Percentiles rank a stretch among this genome's conserved stretches.
These are phyloP conservation scores for Chaenogobius annularis DNA, from an alignment of 2,113 vertebrate genomes.

Conservation along the genomic window DNA sequence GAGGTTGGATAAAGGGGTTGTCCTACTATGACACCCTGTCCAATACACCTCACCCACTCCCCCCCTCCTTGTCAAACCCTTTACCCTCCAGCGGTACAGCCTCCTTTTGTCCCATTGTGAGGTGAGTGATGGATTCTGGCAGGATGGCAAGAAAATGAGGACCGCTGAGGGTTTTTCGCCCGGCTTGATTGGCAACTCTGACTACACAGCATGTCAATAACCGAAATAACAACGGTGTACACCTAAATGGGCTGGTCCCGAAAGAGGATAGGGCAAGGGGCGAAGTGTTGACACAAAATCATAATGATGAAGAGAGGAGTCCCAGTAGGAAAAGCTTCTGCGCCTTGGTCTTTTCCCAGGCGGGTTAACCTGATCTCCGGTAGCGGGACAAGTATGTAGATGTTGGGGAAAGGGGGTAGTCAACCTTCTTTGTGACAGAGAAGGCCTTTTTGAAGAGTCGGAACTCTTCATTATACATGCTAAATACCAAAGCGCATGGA, in stretches of 20 bases:
- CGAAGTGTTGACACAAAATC: constrained; percentile 56
- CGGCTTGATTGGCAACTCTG: constrained; percentile 72
- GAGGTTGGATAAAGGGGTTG: constrained; percentile 67
- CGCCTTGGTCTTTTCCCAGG: constrained; percentile 49
- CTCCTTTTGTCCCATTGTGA: constrained; percentile 72
- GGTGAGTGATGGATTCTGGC: constrained; percentile 71
- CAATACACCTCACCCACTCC: constrained; percentile 55
- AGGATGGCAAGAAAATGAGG: constrained; percentile 62
- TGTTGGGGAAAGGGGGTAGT: constrained; percentile 35
- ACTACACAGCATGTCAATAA: constrained; percentile 69
- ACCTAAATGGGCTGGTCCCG: constrained; percentile 44
- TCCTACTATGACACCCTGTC: constrained; percentile 64
- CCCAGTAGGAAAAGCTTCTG: constrained; percentile 47
- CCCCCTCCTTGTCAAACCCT: constrained; percentile 41
- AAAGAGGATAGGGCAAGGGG: constrained; percentile 51
- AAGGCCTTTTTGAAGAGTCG: constrained; percentile 49
- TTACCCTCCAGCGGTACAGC: constrained; percentile 55
- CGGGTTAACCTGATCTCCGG: constrained; percentile 66
- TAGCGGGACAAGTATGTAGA: constrained; percentile 66
- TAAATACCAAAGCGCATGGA: constrained; percentile 55
- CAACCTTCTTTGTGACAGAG: constrained; percentile 53
- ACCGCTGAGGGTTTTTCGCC: constrained; percentile 32
- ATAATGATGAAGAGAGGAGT: constrained; percentile 66
- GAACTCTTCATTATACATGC: constrained; percentile 64
- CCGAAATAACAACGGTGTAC: constrained; percentile 52